Base-by-base conservation (phyloP, 2,113 vertebrate species). In the Laticauda colubrina region DNA sequence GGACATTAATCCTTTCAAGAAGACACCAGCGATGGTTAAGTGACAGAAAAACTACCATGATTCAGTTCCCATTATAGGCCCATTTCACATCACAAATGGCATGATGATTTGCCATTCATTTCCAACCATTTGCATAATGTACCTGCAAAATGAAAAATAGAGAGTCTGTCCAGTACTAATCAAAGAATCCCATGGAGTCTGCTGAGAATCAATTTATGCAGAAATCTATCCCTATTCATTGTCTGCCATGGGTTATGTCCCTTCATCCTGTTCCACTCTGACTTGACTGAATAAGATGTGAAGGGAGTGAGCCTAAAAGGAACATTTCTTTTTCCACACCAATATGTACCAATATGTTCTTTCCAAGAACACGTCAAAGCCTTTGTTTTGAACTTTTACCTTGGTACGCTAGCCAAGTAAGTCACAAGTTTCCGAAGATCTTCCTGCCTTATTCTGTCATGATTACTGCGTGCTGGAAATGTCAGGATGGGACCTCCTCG, bases 361-460 rank as follows among this genome's bases (percentile, higher is more conserved):
- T 96, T 95, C 96, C 69, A 97, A 96, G 94, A 97, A 97, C 94
- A 96, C 96, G 94, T 14, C 48, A 95, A 48, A 88, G 6, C 88
- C 43, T 20, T 88, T 89, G 91, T 95, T 97, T 95, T 95, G 95
- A 64, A 88, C 94, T 94, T 96, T 97, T 97, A 97, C 97, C 97
- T 99, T 97, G 99, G 99, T 91, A 99, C 99, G 0, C 99, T 99
- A 92, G 99, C 99, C 97, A 99, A 98, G 97, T 99, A 99, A 92
- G 99, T 99, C n/a, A 99, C 99, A 88, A 99, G 98, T 97, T 98
- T 98, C 96, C 98, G 97, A 94, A 99, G 98, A 95, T 99, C 99
- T 95, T 99, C 99, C 94, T 99, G 99, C 95, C 99, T 98, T 99
- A 99, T 99, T 98, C 99, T 98, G 98, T 99, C 99, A 23, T 99